Evolutionary conservation across 2,797 vertebrate genomes (phyloP).

Genomic region (Darevskia nairensis): DNA sequence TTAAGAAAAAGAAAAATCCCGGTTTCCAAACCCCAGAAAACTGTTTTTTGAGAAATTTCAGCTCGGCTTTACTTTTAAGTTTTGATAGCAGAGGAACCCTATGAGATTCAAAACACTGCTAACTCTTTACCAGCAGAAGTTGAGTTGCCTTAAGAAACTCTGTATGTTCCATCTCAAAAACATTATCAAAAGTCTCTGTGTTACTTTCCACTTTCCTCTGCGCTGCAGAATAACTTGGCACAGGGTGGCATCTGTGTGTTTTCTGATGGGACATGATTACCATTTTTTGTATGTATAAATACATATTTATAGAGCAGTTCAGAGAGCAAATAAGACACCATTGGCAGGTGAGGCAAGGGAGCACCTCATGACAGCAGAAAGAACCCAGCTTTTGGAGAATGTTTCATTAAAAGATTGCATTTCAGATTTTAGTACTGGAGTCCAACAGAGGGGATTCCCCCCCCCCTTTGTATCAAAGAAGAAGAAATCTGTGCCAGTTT

Average conservation of each 20-base stretch:
- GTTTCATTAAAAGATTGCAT: slow-evolving; percentile 18
- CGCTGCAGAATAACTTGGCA: background rate
- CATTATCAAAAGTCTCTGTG: background rate
- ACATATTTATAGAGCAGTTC: background rate
- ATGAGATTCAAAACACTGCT: background rate
- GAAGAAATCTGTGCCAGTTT: no score
- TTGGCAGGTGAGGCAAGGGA: background rate
- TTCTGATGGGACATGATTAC: slow-evolving; percentile 29
- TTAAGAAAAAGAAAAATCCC: no score
- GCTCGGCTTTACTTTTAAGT: background rate
- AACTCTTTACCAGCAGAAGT: background rate
- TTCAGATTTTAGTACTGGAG: background rate
- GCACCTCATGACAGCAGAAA: background rate
- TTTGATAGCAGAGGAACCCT: background rate
- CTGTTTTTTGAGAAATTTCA: no score
- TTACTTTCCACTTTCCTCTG: background rate
- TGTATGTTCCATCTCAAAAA: background rate
- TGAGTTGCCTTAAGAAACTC: background rate
- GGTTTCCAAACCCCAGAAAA: no score
- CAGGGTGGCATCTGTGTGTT: background rate
- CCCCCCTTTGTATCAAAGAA: no score
- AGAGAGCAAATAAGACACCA: slow-evolving; percentile 2
- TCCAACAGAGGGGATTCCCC: no score
- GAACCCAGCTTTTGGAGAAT: background rate
- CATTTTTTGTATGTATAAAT: slow-evolving; percentile 9